Percentiles rank a stretch among this genome's conserved stretches.
Conservation (phyloP, 1,140 invertebrate species). For the Oscheius sp. region DNA sequence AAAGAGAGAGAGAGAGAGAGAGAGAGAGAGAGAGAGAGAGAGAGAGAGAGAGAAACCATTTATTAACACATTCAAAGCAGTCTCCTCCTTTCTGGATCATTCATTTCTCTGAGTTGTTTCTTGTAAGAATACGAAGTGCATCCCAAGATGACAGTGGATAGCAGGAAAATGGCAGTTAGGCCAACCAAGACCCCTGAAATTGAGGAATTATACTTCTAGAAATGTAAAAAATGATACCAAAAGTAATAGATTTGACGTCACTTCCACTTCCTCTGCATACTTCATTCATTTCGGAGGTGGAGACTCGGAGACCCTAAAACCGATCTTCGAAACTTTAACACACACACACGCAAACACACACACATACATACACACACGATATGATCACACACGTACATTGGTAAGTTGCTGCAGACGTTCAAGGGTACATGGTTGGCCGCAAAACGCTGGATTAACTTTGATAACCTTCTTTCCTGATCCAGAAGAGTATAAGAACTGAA, state of each 20-base stretch:
- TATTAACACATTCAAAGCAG: too few species aligned
- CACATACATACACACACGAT: too few species aligned
- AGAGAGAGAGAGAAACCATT: too few species aligned
- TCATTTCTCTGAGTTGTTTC: not conserved
- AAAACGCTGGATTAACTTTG: too few species aligned
- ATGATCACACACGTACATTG: too few species aligned
- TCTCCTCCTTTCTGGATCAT: not conserved
- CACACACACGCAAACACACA: too few species aligned
- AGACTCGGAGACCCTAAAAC: not conserved
- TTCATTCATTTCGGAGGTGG: not conserved
- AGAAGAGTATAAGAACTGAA: constrained; percentile 5
- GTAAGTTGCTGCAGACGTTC: too few species aligned
- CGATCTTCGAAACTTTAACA: not conserved
- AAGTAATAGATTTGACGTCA: not conserved
- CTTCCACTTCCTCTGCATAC: not conserved
- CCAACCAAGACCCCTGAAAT: not conserved
- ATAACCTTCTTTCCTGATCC: too few species aligned
- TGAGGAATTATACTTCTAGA: not conserved
- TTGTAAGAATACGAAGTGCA: not conserved
- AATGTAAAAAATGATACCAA: not conserved
- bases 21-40: too few species aligned
- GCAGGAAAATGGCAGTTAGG: not conserved
- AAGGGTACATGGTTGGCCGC: too few species aligned
- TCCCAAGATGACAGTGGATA: not conserved
- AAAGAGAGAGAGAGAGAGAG: too few species aligned